Base-by-base conservation (phyloP, 2,797 vertebrate genomes). In the Tokudaia tokunoshimensis region DNA sequence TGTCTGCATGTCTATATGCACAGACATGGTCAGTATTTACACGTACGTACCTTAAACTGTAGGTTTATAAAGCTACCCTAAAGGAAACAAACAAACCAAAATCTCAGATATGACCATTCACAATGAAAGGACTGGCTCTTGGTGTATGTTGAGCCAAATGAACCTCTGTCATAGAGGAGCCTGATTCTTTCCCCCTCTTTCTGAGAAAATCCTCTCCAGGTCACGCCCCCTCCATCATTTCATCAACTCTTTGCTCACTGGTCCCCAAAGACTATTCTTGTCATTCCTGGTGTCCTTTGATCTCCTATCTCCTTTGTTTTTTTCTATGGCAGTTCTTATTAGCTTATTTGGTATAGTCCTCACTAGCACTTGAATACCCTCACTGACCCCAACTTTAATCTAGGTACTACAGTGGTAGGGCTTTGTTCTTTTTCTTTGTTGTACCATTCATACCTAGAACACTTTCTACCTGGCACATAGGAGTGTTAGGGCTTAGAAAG, bases 71-170 rank as follows among this genome's bases (percentile, higher is more conserved):
- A 57, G 11, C n/a, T 47, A 61, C 4, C 47, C 11, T 72, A 13
- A 15, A 75, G 92, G 90, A 96, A 63, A 92, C 9, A 47, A 63
- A 89, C 29, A 65, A 41, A 37, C 74, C 29, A 55, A 90, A 41
- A 37, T 17, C n/a, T 95, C 52, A 22, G 24, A 44, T 81, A 29
- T 47, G n/a, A 82, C 34, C 78, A 26, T 14, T 34, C 29, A 63
- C 9, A n/a, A 57, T n/a, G 6, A 24, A 94, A 70, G 79, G 26
- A 80, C 59, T 3, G 2, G 37, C 5, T 79, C 41, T 63, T 52
- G n/a, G 37, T 29, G 7, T 85, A 85, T 76, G 41, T 12, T 80
- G 44, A 88, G 34, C 37, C 26, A 74, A 29, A 47, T 13, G 57
- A 8, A 20, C 26, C 8, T 83, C 22, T 22, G 15, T n/a, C 29